phyloP scores from a whole-genome alignment of 2,888 invertebrate genomes.

The Chrysopilus asiliformis region DNA sequence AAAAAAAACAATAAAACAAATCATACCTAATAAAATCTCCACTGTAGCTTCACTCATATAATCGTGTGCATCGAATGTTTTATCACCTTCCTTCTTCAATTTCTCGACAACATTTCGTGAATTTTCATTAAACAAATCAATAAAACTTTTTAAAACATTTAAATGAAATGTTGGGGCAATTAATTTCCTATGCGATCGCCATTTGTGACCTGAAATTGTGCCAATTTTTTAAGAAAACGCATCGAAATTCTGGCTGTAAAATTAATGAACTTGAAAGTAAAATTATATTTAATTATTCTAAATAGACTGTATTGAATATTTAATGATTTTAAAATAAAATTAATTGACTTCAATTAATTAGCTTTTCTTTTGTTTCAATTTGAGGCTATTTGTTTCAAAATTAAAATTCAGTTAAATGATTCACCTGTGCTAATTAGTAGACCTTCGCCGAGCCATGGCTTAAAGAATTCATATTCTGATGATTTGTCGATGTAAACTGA shows the following conservation, averaged over 20 bases:
- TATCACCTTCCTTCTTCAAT: conserved; percentile 51
- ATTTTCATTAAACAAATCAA: conserved; percentile 73
- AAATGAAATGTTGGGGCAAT: conserved; percentile 81
- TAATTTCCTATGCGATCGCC: conserved; percentile 72
- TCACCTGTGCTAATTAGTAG: conserved; percentile 66
- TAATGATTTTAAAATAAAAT: not conserved
- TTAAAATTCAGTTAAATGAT: too few relatives aligned
- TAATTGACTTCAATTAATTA: not conserved
- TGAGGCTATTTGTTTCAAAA: too few relatives aligned
- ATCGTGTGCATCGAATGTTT: conserved; percentile 64
- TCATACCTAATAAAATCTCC: conserved; percentile 63
- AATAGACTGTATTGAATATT: not conserved
- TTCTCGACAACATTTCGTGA: conserved; percentile 60
- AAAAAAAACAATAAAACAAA: conserved; percentile 15
- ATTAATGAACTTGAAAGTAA: not conserved
- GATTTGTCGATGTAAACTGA: conserved; percentile 71
- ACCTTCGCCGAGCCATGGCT: conserved; percentile 74
- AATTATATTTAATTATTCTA: not conserved
- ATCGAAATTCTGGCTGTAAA: not conserved
- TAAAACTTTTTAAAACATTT: conserved; percentile 75
- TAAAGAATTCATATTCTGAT: conserved; percentile 63
- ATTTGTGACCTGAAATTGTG: conserved; percentile 52
- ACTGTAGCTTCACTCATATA: conserved; percentile 78
- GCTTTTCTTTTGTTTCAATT: not conserved
- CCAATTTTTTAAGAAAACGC: not conserved